phyloP scores from a whole-genome alignment of 2,888 invertebrate genomes.

The Lumbricus terrestris region DNA sequence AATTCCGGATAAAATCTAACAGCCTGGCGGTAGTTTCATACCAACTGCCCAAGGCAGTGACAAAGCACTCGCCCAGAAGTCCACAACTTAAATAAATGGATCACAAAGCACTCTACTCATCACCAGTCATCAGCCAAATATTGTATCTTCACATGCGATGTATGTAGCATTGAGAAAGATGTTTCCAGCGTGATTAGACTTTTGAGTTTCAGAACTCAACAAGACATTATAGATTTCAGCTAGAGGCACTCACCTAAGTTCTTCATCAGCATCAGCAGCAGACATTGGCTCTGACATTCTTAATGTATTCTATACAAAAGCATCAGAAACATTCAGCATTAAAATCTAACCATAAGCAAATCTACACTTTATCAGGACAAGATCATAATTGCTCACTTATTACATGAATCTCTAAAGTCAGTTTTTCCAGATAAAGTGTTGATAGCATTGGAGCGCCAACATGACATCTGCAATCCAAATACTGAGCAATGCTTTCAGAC shows the following conservation, averaged over 20 bases:
- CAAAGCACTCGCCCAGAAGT: neutral
- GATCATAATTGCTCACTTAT: too few species aligned
- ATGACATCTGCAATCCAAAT: too few species aligned
- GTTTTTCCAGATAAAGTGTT: too few species aligned
- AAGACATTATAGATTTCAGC: neutral
- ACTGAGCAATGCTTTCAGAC: too few species aligned
- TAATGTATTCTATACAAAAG: neutral
- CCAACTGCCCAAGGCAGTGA: neutral
- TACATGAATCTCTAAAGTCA: too few species aligned
- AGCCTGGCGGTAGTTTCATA: neutral
- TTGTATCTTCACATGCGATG: neutral
- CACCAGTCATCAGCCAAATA: neutral
- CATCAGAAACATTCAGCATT: neutral
- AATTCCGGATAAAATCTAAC: too few species aligned
- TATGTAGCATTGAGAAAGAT: neutral
- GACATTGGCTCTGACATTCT: conserved; percentile 13
- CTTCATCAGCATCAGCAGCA: conserved; percentile 12
- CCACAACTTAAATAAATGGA: neutral
- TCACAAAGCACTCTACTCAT: neutral
- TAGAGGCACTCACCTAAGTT: neutral
- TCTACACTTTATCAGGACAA: neutral
- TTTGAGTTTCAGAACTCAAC: neutral
- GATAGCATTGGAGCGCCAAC: too few species aligned
- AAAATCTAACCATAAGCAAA: neutral
- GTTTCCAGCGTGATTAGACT: neutral